Conservation (phyloP, 2,797 vertebrate genomes). For the Astyanax mexicanus region DNA sequence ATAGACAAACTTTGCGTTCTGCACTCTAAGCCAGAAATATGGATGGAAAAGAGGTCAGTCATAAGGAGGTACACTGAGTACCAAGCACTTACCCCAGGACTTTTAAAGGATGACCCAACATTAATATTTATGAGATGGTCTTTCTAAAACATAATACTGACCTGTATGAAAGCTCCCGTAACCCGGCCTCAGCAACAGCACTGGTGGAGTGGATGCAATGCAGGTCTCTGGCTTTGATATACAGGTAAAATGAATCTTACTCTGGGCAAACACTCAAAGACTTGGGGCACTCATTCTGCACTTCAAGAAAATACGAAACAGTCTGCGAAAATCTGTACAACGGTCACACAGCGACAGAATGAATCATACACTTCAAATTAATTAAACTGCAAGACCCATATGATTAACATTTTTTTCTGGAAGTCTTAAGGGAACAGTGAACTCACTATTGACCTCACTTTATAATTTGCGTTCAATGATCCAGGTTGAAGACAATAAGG, state of each 20-base stretch:
- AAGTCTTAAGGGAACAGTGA: too few species aligned
- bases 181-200: neutral
- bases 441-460: too few species aligned
- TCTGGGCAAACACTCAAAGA: constrained; percentile 8
- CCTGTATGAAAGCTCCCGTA: neutral
- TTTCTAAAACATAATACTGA: neutral
- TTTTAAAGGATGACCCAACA: constrained; percentile 21
- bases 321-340: too few species aligned
- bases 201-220: neutral
- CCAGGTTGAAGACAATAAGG: too few species aligned
- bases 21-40: too few species aligned
- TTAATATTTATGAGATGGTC: neutral
- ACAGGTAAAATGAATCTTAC: constrained; percentile 5
- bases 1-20: too few species aligned
- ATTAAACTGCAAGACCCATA: too few species aligned
- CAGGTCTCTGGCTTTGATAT: constrained; percentile 21
- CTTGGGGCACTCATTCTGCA: neutral
- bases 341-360: too few species aligned
- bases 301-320: constrained; percentile 19
- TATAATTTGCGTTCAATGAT: too few species aligned
- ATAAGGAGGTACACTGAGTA: neutral
- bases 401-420: too few species aligned
- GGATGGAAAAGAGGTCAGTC: neutral
- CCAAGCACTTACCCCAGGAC: constrained; percentile 5
- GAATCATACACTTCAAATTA: too few species aligned